phyloP scores from a whole-genome alignment of 2,888 invertebrate species.

The Heliconius hortense region DNA sequence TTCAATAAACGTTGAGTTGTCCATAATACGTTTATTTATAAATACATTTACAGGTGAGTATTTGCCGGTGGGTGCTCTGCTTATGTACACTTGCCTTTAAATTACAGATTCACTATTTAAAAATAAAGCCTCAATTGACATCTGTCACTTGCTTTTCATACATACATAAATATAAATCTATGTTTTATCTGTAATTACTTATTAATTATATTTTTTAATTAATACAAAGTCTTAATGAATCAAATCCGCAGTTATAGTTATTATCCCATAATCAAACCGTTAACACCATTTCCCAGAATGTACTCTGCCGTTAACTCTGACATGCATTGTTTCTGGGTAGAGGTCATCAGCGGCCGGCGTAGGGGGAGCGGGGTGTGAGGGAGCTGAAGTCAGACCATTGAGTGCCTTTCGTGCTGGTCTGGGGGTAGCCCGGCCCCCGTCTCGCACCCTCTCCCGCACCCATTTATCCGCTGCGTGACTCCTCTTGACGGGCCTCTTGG shows the following conservation, averaged over 20 bases:
- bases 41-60: constrained; percentile 57
- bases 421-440: constrained; percentile 66
- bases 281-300: constrained; percentile 66
- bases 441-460: constrained; percentile 58
- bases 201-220: not conserved
- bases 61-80: constrained; percentile 65
- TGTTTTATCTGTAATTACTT: constrained; percentile 1
- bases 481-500: constrained; percentile 83
- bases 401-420: constrained; percentile 60
- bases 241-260: not conserved
- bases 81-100: constrained; percentile 51
- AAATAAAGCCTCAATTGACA: constrained; percentile 28
- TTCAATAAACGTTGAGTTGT: constrained; percentile 37
- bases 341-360: constrained; percentile 69
- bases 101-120: constrained; percentile 21
- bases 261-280: not conserved
- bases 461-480: constrained; percentile 71
- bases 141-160: not conserved
- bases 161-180: not conserved
- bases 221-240: not conserved
- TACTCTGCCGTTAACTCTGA: constrained; percentile 49
- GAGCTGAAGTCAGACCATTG: constrained; percentile 61
- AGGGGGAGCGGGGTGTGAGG: constrained; percentile 56
- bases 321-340: constrained; percentile 62
- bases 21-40: constrained; percentile 43